Percentiles rank a stretch among this genome's conserved stretches.
Conservation (phyloP, 2,888 invertebrate genomes). For the Liopterus haemorrhoidalis region DNA sequence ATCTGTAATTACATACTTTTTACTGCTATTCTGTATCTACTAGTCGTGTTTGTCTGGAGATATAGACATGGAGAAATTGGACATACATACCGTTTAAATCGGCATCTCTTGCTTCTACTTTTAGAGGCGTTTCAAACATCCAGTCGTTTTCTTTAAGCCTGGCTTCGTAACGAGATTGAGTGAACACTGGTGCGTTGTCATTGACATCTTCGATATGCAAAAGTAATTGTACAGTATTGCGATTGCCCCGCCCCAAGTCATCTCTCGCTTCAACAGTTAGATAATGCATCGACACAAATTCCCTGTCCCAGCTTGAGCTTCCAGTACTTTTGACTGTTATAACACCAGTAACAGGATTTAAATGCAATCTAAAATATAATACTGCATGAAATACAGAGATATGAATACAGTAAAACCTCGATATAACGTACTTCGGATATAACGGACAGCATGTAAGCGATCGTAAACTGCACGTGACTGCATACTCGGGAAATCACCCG, state of each 20-base stretch:
- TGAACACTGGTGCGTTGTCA: slow-evolving; percentile 82
- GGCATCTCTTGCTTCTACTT: slow-evolving; percentile 75
- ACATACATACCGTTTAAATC: slow-evolving; percentile 66
- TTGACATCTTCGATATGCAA: slow-evolving; percentile 82
- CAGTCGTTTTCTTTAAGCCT: slow-evolving; percentile 75
- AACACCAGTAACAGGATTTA: slow-evolving; percentile 77
- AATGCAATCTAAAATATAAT: slow-evolving; percentile 57
- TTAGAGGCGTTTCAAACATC: slow-evolving; percentile 68
- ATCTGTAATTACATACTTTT: not conserved
- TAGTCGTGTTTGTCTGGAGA: not conserved
- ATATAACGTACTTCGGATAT: too few relatives aligned
- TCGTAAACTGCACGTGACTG: too few relatives aligned
- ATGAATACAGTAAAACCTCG: too few relatives aligned
- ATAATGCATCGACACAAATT: slow-evolving; percentile 74
- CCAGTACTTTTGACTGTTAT: slow-evolving; percentile 74
- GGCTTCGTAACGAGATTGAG: slow-evolving; percentile 76
- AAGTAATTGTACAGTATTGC: slow-evolving; percentile 78
- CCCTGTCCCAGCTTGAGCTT: slow-evolving; percentile 77
- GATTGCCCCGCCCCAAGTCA: slow-evolving; percentile 74
- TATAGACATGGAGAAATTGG: not conserved
- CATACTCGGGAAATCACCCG: too few relatives aligned
- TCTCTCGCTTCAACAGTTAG: slow-evolving; percentile 87
- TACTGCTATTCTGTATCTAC: not conserved
- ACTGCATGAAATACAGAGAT: too few relatives aligned
- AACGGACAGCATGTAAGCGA: too few relatives aligned